Conservation (phyloP, 2,797 vertebrate species). For the Amazona finschi region DNA sequence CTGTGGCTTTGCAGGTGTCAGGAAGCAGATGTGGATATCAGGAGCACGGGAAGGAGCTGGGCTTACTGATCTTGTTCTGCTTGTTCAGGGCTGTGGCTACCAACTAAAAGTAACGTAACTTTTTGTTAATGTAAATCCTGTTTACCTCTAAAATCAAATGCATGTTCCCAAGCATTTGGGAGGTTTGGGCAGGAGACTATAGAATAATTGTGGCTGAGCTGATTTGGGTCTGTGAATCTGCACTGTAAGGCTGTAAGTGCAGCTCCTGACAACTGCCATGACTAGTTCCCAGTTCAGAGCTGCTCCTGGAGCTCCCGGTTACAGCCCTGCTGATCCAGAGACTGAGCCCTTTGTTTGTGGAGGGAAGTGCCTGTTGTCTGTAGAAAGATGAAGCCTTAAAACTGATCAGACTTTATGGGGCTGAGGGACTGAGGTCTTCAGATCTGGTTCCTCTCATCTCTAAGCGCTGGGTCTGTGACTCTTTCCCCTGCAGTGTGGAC, state of each 20-base stretch:
- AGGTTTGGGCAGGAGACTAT: background rate
- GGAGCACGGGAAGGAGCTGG: background rate
- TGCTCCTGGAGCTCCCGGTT: background rate
- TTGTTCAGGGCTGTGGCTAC: background rate
- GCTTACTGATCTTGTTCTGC: fast-evolving
- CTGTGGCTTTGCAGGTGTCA: background rate
- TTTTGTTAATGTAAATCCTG: background rate
- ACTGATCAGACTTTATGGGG: background rate
- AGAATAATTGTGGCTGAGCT: background rate
- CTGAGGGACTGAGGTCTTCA: background rate
- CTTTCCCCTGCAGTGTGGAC: too few species aligned
- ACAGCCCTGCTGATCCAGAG: background rate
- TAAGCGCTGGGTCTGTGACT: background rate
- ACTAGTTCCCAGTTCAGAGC: background rate
- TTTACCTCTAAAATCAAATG: background rate
- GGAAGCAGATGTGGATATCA: background rate
- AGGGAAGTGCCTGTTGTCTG: background rate
- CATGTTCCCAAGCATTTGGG: fast-evolving
- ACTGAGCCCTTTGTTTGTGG: background rate
- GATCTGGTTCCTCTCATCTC: background rate
- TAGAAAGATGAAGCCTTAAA: background rate
- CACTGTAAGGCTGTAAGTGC: background rate
- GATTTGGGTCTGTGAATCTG: background rate
- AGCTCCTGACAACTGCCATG: background rate
- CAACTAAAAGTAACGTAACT: background rate